These are phyloP conservation scores for Cryptoleucopteryx plumbea DNA, from an alignment of 2,113 vertebrate genomes.

Conservation along the genomic window DNA sequence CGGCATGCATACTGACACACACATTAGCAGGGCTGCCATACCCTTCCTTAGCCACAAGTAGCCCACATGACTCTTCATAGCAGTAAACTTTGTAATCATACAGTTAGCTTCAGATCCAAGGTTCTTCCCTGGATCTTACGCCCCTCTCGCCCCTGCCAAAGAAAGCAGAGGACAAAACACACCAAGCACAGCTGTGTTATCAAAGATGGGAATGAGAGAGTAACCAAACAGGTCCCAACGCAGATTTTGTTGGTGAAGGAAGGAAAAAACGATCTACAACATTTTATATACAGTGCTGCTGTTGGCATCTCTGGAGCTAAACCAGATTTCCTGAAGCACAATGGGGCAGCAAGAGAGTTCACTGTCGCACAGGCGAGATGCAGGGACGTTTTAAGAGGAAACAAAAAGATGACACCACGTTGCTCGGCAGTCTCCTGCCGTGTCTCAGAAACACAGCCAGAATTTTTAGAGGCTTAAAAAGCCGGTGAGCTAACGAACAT, in stretches of 20 bases:
- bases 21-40: fast-evolving
- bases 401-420: fast-evolving
- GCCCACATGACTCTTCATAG: not conserved
- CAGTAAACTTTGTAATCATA: not conserved
- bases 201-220: not conserved
- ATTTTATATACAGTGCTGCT: not conserved
- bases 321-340: not conserved
- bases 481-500: not conserved
- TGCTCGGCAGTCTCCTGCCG: not conserved
- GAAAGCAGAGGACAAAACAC: not conserved
- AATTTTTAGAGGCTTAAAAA: not conserved
- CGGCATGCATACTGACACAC: fast-evolving
- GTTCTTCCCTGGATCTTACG: not conserved
- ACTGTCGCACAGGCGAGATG: fast-evolving
- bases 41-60: not conserved
- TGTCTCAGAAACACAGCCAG: not conserved
- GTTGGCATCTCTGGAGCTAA: not conserved
- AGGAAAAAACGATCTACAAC: not conserved
- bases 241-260: not conserved
- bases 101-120: not conserved
- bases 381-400: not conserved
- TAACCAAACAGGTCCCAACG: not conserved
- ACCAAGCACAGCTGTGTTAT: not conserved
- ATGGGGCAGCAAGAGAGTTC: not conserved
- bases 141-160: not conserved